Percentiles rank a stretch among this genome's conserved stretches.
Evolutionary conservation across 2,113 vertebrate species (phyloP).

Genomic region (Rutilus rutilus): DNA sequence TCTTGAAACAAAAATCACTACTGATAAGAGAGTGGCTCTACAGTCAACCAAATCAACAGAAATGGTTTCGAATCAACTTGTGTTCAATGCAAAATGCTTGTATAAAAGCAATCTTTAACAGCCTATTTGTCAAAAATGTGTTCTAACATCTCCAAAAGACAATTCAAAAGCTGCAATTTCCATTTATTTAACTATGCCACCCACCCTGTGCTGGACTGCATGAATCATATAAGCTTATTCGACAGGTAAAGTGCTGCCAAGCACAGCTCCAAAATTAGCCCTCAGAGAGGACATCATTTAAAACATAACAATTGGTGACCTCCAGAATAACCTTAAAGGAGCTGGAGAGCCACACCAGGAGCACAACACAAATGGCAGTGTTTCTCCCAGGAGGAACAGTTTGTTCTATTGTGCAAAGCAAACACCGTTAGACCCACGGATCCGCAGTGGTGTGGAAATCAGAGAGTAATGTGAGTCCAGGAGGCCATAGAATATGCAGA

Average conservation of each 20-base stretch:
- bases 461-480: background rate
- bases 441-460: background rate
- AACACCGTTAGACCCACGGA: conserved; percentile 1
- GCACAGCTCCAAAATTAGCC: conserved; percentile 38
- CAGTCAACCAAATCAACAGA: background rate
- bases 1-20: background rate
- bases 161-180: conserved; percentile 47
- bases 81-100: background rate
- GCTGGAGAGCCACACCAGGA: background rate
- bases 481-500: background rate
- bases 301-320: conserved; percentile 39
- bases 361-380: conserved; percentile 17
- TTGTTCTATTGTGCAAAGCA: conserved; percentile 25
- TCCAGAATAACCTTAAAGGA: conserved; percentile 26
- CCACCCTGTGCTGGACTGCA: conserved; percentile 38
- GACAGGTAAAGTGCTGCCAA: conserved; percentile 26
- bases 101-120: background rate
- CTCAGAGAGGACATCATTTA: conserved; percentile 29
- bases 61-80: background rate
- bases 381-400: conserved; percentile 35
- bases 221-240: conserved; percentile 32
- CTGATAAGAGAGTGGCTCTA: background rate
- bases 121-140: background rate
- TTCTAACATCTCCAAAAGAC: conserved; percentile 27
- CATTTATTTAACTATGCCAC: conserved; percentile 38